Percentiles rank a stretch among this genome's conserved stretches.
Conservation (phyloP, 2,113 vertebrate species). For the Oreotrochilus melanogaster region DNA sequence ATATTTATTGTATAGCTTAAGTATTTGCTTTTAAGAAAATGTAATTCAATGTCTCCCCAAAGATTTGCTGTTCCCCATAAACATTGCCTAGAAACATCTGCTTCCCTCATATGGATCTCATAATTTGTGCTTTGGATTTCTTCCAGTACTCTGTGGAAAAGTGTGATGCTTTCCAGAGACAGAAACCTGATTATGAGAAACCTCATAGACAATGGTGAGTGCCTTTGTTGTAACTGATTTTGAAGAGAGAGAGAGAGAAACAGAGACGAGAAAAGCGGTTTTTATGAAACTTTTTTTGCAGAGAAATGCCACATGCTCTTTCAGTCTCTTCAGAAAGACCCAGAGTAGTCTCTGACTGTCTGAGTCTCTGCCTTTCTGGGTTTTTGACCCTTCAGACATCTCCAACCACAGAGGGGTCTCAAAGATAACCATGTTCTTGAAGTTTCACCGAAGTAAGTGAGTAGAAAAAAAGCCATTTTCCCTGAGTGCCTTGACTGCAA, state of each 20-base stretch:
- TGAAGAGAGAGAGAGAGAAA: neutral
- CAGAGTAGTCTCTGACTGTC: neutral
- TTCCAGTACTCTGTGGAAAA: conserved; percentile 53
- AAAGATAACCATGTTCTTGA: neutral
- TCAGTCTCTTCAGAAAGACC: neutral
- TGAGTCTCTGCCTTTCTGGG: neutral
- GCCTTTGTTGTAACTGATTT: conserved; percentile 51
- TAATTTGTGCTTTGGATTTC: conserved; percentile 66
- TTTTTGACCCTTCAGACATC: neutral
- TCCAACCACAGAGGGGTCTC: neutral
- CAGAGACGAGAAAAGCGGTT: neutral
- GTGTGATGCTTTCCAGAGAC: conserved; percentile 67
- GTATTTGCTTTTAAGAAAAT: conserved; percentile 47
- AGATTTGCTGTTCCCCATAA: conserved; percentile 57
- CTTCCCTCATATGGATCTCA: conserved; percentile 62
- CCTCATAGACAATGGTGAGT: conserved; percentile 23
- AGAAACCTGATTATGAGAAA: conserved; percentile 64
- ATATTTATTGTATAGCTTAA: conserved; percentile 33
- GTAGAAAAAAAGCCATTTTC: neutral
- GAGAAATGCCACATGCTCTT: neutral
- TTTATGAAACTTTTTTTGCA: neutral
- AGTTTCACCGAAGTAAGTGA: neutral
- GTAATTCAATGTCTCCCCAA: conserved; percentile 44
- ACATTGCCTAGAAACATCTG: conserved; percentile 64
- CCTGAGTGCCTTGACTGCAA: neutral